phyloP scores from a whole-genome alignment of 2,113 vertebrate genomes.

The Osmerus eperlanus region DNA sequence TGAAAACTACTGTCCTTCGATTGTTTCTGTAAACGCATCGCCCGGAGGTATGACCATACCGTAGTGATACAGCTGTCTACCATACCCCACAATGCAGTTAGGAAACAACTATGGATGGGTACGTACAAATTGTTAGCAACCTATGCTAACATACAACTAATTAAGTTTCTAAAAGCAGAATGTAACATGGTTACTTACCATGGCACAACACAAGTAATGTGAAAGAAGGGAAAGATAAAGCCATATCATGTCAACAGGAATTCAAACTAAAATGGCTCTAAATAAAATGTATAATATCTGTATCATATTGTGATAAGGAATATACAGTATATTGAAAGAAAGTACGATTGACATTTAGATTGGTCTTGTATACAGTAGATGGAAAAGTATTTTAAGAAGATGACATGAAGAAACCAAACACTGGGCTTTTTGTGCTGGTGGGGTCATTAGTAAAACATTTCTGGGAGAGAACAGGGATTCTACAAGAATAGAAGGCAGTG shows the following conservation, averaged over 20 bases:
- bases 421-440: background rate
- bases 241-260: slow-evolving; percentile 4
- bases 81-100: background rate
- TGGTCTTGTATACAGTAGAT: background rate
- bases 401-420: background rate
- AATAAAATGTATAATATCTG: background rate
- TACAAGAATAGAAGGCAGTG: slow-evolving; percentile 44
- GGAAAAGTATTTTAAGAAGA: background rate
- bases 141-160: background rate
- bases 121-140: background rate
- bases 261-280: background rate
- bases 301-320: background rate
- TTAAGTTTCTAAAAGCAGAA: background rate
- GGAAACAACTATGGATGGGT: background rate
- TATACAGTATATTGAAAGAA: background rate
- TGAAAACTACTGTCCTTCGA: no score
- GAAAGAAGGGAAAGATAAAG: slow-evolving; percentile 26
- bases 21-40: background rate
- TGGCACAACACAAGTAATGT: slow-evolving; percentile 16
- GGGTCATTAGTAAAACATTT: no score
- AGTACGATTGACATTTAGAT: background rate
- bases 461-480: no score
- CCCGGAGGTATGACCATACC: background rate
- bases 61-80: background rate
- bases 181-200: slow-evolving; percentile 33